Evolutionary conservation across 2,888 invertebrate species (phyloP).

Genomic region (Ormyrus pomaceus): DNA sequence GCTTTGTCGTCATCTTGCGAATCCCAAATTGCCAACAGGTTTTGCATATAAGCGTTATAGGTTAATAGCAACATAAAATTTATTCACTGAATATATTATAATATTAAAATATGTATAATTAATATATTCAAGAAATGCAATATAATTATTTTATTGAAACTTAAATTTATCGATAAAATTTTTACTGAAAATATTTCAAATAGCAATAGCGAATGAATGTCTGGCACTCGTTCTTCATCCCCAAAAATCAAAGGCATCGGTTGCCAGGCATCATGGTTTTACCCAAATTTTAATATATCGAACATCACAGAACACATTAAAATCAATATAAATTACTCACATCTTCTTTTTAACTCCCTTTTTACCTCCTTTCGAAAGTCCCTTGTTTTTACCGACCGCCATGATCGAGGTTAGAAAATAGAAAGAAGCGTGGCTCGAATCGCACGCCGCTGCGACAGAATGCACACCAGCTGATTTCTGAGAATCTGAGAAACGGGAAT

Average conservation of each 20-base stretch:
- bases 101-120: too few species aligned
- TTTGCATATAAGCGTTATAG: background rate
- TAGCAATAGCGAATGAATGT: background rate
- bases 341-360: conserved; percentile 99
- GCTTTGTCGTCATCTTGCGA: conserved; percentile 30
- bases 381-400: conserved; percentile 97
- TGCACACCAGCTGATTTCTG: too few species aligned
- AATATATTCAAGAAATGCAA: too few species aligned
- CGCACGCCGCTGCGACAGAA: too few species aligned
- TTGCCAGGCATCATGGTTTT: background rate
- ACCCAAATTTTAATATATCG: conserved; percentile 41
- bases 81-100: too few species aligned
- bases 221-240: conserved; percentile 58
- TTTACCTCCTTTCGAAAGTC: conserved; percentile 98
- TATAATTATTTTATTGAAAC: too few species aligned
- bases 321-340: conserved; percentile 84
- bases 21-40: too few species aligned
- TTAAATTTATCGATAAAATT: too few species aligned
- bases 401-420: conserved; percentile 75
- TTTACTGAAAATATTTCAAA: too few species aligned
- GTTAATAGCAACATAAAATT: conserved; percentile 2
- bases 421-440: conserved; percentile 31
- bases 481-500: too few species aligned
- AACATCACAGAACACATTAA: conserved; percentile 15
- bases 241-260: conserved; percentile 64